Percentiles rank a stretch among this genome's conserved stretches.
Evolutionary conservation across 2,113 vertebrate genomes (phyloP).

Genomic region (Gambusia holbrooki): DNA sequence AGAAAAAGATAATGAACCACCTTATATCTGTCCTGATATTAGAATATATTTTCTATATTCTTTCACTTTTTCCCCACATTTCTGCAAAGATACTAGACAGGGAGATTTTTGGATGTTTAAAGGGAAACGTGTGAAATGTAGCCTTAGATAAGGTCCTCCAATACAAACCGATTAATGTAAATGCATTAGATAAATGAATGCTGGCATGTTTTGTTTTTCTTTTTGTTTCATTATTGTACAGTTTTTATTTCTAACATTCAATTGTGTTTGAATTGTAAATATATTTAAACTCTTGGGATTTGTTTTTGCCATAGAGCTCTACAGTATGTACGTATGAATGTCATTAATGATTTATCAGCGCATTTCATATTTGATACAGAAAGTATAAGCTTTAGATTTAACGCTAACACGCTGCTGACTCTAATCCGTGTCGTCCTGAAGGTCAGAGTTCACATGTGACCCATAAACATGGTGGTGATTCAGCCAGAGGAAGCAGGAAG

Average conservation of each 20-base stretch:
- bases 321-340: constrained; percentile 48
- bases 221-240: constrained; percentile 61
- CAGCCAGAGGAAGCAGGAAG: neutral
- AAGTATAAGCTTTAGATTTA: constrained; percentile 36
- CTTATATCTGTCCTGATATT: neutral
- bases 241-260: constrained; percentile 49
- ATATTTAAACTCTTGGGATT: constrained; percentile 48
- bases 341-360: constrained; percentile 28
- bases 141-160: constrained; percentile 49
- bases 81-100: neutral
- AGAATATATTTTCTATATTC: constrained; percentile 36
- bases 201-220: constrained; percentile 58
- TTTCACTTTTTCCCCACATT: neutral
- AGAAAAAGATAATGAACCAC: neutral
- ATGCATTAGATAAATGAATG: constrained; percentile 56
- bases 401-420: constrained; percentile 20
- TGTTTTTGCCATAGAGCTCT: constrained; percentile 39
- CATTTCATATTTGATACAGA: constrained; percentile 30
- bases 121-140: constrained; percentile 49
- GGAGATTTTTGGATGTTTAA: constrained; percentile 46
- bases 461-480: neutral
- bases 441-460: constrained; percentile 19
- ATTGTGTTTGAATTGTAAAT: constrained; percentile 65
- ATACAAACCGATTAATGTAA: constrained; percentile 37
- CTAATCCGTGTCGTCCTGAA: neutral